phyloP scores from a whole-genome alignment of 2,888 invertebrate species.

The Phalangium opilio region DNA sequence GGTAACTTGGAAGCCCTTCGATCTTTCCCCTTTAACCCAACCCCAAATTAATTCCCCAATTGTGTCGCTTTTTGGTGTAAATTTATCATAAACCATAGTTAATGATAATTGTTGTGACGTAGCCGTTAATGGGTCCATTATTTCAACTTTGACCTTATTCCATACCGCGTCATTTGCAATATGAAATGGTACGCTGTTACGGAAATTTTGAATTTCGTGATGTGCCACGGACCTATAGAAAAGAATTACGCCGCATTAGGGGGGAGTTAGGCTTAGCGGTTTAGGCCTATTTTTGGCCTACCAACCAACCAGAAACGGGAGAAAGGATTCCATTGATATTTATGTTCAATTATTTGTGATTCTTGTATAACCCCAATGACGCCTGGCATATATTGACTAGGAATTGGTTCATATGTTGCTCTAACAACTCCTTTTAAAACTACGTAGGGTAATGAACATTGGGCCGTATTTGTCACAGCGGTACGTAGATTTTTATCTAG shows the following conservation, averaged over 20 bases:
- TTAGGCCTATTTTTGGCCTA: too few species aligned
- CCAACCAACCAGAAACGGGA: conserved; percentile 10
- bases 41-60: conserved; percentile 69
- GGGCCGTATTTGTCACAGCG: too few species aligned
- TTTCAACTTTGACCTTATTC: conserved; percentile 44
- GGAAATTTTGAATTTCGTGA: conserved; percentile 57
- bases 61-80: conserved; percentile 57
- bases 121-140: conserved; percentile 51
- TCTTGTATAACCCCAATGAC: conserved; percentile 64
- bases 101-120: conserved; percentile 48
- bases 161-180: conserved; percentile 34
- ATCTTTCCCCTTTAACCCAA: conserved; percentile 61
- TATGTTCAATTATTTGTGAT: conserved; percentile 11
- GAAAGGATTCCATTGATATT: conserved; percentile 13
- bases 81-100: conserved; percentile 66
- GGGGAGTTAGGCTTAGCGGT: too few species aligned
- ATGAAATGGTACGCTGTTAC: conserved; percentile 64
- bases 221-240: conserved; percentile 61
- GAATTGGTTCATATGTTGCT: too few species aligned
- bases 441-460: too few species aligned
- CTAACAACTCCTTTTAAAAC: too few species aligned
- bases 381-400: conserved; percentile 51
- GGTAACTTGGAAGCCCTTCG: conserved; percentile 68
- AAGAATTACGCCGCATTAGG: too few species aligned
- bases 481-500: too few species aligned